Base-by-base conservation (phyloP, 2,797 vertebrate genomes). In the Coilia nasus region DNA sequence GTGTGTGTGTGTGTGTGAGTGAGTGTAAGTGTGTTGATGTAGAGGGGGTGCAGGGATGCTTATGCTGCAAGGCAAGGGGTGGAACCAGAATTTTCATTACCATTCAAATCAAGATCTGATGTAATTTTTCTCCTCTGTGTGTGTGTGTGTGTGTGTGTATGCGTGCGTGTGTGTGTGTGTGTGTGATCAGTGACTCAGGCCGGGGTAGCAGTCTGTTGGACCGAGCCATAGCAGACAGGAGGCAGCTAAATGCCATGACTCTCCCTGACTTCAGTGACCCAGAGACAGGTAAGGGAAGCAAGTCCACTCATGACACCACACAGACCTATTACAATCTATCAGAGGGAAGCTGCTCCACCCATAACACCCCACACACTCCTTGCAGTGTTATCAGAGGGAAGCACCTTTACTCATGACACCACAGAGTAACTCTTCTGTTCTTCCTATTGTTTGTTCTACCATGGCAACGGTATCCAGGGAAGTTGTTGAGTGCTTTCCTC, bases 161-260 rank as follows among this genome's bases (percentile, higher is more conserved):
- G 6, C 31, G 17, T 47, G 56, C 84, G 46, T 90, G 81, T 89
- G 12, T 88, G 46, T 85, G 83, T 81, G 19, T 81, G 15, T 87
- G 59, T 62, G 90, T 81, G 92, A 91, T 62, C 93, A 99, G 98
- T 93, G 98, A 99, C 93, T 99, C 98, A 0, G 98, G 98, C 85
- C 96, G 98, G 44, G 98, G 98, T 90, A 99, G 98, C 96, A 99
- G 98, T 90, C 93, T 99, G 91, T 91, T 99, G 95, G 98, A 99
- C 90, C 94, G 98, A 95, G 97, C 97, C 89, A 96, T 99, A 47
- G 97, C 98, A 82, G 98, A 99, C 92, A 95, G 98, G 90, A 94
- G 98, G 88, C 98, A 99, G 92, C 96, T 99, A 84, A 98, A 98
- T 84, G 97, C 97, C 87, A 98, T 99, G 93, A 98, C 97, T 19